Evolutionary conservation across 2,797 vertebrate genomes (phyloP).

Genomic region (Hafferia zeledoni): DNA sequence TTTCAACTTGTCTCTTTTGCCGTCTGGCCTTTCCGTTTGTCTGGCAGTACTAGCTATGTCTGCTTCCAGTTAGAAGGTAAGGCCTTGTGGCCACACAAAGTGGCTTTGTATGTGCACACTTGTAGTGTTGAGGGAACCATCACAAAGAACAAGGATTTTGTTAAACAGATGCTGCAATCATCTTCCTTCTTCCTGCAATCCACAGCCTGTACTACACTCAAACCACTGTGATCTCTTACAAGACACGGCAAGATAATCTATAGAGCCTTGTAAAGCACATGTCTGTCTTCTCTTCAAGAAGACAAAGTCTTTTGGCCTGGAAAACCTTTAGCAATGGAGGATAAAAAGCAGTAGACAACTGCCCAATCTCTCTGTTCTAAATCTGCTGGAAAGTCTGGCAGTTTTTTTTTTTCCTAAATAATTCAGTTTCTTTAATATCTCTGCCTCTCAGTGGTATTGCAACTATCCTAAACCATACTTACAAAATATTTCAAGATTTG

Average conservation of each 20-base stretch:
- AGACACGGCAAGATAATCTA: not conserved
- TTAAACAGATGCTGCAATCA: not conserved
- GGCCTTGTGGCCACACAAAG: not conserved
- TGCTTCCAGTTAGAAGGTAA: not conserved
- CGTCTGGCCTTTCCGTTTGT: not conserved
- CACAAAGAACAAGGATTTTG: not conserved
- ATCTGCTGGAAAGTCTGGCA: not conserved
- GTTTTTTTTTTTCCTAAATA: not conserved
- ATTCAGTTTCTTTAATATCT: not conserved
- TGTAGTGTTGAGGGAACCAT: not conserved
- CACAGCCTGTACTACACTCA: not conserved
- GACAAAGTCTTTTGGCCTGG: not conserved
- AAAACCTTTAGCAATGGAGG: not conserved
- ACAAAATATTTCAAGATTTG: not conserved
- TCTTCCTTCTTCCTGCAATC: not conserved
- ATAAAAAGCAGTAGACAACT: not conserved
- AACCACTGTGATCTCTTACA: not conserved
- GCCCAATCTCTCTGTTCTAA: not conserved
- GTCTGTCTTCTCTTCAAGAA: not conserved
- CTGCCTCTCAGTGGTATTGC: not conserved
- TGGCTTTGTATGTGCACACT: not conserved
- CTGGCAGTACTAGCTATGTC: not conserved
- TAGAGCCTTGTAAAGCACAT: not conserved
- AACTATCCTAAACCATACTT: not conserved
- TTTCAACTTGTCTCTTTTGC: not conserved